Conservation (phyloP, 1,140 invertebrate genomes). For the Mercenaria mercenaria region DNA sequence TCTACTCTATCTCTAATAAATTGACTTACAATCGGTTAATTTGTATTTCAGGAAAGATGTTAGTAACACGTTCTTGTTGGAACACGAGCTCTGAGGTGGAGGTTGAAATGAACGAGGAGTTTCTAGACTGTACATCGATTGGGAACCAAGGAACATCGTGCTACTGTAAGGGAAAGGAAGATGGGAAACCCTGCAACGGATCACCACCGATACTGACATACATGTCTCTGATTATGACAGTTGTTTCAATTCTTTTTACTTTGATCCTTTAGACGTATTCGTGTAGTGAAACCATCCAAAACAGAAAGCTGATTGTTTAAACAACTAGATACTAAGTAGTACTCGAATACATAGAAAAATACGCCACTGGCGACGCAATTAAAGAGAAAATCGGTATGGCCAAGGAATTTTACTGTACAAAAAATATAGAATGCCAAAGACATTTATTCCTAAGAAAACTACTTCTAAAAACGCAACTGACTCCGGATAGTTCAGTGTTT, state of each 20-base stretch:
- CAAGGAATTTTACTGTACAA: no score
- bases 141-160: not conserved
- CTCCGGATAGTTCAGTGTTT: no score
- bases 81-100: no score
- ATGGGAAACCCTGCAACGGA: not conserved
- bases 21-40: no score
- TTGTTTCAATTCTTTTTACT: not conserved
- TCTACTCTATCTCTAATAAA: no score
- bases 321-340: no score
- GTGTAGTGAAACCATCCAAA: not conserved
- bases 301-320: not conserved
- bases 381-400: no score
- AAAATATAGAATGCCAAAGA: no score
- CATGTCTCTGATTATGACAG: not conserved
- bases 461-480: no score
- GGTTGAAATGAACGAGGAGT: not conserved
- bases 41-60: not conserved
- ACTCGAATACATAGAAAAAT: no score
- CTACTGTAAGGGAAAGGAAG: not conserved
- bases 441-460: no score
- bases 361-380: no score
- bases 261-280: not conserved
- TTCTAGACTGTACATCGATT: not conserved
- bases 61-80: constrained; percentile 11
- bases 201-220: not conserved